Base-by-base conservation (phyloP, 2,797 vertebrate species). In the Acanthurus lineatus region DNA sequence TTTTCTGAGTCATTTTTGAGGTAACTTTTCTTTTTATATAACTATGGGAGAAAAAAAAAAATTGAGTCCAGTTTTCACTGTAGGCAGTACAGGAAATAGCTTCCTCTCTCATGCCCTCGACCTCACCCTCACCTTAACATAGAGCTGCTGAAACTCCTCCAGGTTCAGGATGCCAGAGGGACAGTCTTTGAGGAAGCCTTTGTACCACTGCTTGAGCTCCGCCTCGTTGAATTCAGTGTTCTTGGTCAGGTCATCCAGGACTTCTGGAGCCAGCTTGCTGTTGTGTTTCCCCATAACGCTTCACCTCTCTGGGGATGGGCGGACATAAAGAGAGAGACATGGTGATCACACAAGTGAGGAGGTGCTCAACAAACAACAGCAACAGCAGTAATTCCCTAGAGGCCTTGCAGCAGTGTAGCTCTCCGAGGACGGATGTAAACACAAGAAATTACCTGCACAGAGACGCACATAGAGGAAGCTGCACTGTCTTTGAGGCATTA, bases 121-220 rank as follows among this genome's bases (percentile, higher is more conserved):
- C 17, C 63, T 19, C 10, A 0, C 5, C 35, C 90, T 94, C 88
- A 99, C 97, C 97, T 99, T 99, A 70, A 99, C 97, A 54, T 99
- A 99, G 83, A 99, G 97, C 93, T 99, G 97, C 94, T 99, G 98
- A 88, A 99, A 99, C 90, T 99, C 98, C 45, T 99, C 97, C 92
- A 99, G 93, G 92, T 99, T 99, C 76, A 99, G 97, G 87, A 99
- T 99, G 38, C 98, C 98, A 0, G 97, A 96, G 86, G 98, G 98
- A 84, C 98, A 99, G 91, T 99, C 98, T 92, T 99, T 99, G 76
- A 99, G 96, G 92, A 99, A 99, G 47, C 98, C 98, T 77, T 99
- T 99, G 94, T 99, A 99, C 98, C 98, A 99, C 93, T 99, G 98
- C 93, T 99, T 99, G 85, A 99, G 95, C 94, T 99, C 98, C 16